Evolutionary conservation across 2,113 vertebrate species (phyloP), one percentile per base, ranked within the genome.

Genomic region (Sinocyclocheilus anophthalmus): DNA sequence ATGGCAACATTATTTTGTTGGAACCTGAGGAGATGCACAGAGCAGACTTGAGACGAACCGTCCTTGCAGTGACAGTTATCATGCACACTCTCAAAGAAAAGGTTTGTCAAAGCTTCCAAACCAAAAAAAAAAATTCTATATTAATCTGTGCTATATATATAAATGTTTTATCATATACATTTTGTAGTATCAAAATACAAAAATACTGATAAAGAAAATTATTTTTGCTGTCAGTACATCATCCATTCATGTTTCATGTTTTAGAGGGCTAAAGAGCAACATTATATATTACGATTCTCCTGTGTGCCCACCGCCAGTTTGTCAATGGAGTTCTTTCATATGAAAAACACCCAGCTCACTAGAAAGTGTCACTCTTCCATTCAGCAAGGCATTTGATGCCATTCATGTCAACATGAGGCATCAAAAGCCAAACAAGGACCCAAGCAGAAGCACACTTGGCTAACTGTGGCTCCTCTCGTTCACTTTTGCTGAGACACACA

Each of bases 1-100:
- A 85, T 55, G 87, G 87, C 55, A 90, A 88, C 89, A n/a, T 77
- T 10, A 48, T 81, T 88, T 87, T 83, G 65, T 85, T 78, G 73
- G 81, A 83, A 85, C 81, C 85, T 59, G 16, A 63, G 84, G 75
- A 42, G 24, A 61, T 55, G 69, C 53, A 67, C 30, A 65, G 67
- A 37, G 45, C 10, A 81, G 78, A 67, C 37, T 78, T 87, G 85
- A 88, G 48, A 69, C 12, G 8, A 48, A 11, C 42, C 16, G 57
- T 55, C 67, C 48, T 81, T 39, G n/a, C 26, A 14, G 79, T 81
- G 24, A 70, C 26, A 53, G 18, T 70, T 45, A 55, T 53, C 75
- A 16, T 0, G 7, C 75, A 76, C 73, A 76, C 42, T 50, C 39
- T 24, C 11, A 76, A 22, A 24, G 22, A 48, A 45, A 45, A 45